These are phyloP conservation scores for Paraescarpia echinospica DNA, from an alignment of 1,140 invertebrate genomes.

Conservation along the genomic window DNA sequence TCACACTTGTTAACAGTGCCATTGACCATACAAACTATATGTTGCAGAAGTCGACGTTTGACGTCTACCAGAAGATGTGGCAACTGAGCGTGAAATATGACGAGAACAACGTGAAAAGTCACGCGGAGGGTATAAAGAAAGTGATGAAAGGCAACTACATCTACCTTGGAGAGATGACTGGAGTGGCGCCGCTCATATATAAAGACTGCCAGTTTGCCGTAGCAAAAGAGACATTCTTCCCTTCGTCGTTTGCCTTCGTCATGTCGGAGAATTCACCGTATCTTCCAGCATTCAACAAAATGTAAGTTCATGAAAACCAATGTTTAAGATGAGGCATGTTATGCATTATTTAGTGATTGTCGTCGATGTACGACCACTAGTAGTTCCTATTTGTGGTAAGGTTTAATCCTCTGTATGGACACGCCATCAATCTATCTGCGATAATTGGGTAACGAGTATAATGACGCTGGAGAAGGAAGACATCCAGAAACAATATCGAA, in stretches of 20 bases:
- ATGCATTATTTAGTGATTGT: not conserved
- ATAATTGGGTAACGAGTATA: too few relatives aligned
- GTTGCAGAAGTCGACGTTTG: not conserved
- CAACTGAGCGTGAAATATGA: not conserved
- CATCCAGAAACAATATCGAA: too few relatives aligned
- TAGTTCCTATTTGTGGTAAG: not conserved
- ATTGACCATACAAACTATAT: not conserved
- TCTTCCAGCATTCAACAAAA: constrained; percentile 13
- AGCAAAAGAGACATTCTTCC: constrained; percentile 11
- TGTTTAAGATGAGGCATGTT: not conserved
- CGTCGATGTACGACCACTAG: not conserved
- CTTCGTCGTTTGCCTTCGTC: constrained; percentile 13
- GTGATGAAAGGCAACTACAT: constrained; percentile 18
- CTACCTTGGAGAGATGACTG: constrained; percentile 14
- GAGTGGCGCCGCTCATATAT: constrained; percentile 12
- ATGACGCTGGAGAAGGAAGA: too few relatives aligned
- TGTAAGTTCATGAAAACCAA: constrained; percentile 2
- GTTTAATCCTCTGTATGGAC: not conserved
- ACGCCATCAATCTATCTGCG: not conserved
- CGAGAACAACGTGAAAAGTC: not conserved
- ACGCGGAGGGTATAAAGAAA: not conserved
- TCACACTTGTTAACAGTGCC: not conserved
- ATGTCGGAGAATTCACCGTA: constrained; percentile 20
- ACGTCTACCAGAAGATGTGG: constrained; percentile 7
- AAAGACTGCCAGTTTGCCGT: constrained; percentile 11